Evolutionary conservation across 2,113 vertebrate genomes (phyloP).

Genomic region (Stigmatopora nigra): DNA sequence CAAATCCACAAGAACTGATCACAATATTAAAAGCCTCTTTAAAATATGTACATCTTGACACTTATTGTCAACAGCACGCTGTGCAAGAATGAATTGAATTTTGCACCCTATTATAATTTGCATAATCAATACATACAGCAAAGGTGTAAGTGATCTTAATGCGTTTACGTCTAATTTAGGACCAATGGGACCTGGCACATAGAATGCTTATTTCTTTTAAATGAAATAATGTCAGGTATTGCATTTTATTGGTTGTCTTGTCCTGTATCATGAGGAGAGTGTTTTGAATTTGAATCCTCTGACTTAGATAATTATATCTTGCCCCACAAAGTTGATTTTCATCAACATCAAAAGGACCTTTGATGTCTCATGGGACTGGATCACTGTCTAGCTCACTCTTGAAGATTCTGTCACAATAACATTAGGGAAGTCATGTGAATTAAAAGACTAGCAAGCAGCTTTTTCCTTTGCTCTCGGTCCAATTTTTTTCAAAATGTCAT

Average conservation of each 20-base stretch:
- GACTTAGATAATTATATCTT: conserved; percentile 67
- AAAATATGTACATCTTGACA: not conserved
- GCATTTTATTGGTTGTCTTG: conserved; percentile 46
- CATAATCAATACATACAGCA: not conserved
- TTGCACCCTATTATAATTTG: not conserved
- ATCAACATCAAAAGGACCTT: conserved; percentile 73
- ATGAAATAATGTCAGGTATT: conserved; percentile 44
- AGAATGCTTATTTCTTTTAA: conserved; percentile 16
- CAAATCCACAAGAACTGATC: not conserved
- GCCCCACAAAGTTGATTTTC: conserved; percentile 66
- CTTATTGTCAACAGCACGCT: not conserved
- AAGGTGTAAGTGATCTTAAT: not conserved
- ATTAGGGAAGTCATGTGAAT: conserved; percentile 67
- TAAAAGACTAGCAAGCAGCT: conserved; percentile 60
- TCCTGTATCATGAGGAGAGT: conserved; percentile 50
- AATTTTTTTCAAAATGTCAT: conserved; percentile 67
- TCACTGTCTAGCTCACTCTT: conserved; percentile 67
- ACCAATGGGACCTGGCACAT: conserved; percentile 10
- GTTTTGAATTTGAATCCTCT: conserved; percentile 62
- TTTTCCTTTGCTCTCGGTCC: conserved; percentile 64
- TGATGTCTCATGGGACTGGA: conserved; percentile 74
- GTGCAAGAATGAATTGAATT: not conserved
- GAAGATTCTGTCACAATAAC: conserved; percentile 68
- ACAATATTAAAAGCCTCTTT: not conserved
- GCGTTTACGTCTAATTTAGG: not conserved